These are phyloP conservation scores for Fulmarus glacialis DNA, from an alignment of 2,113 vertebrate species.

Conservation along the genomic window DNA sequence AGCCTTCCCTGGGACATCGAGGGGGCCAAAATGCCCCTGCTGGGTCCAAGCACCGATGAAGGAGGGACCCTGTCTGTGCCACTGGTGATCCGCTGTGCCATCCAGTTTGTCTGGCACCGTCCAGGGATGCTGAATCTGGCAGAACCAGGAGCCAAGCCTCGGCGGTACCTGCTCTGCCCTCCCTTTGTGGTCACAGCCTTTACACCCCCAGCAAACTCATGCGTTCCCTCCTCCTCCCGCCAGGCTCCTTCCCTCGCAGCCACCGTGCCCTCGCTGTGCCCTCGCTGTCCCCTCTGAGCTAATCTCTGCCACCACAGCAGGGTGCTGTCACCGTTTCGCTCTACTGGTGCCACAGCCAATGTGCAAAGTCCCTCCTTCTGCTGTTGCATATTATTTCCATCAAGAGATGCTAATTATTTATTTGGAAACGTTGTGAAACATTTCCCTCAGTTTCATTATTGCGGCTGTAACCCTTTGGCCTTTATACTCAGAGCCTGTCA, in stretches of 20 bases:
- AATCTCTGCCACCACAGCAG: not conserved
- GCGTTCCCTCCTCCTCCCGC: fast-evolving
- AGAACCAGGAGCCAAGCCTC: not conserved
- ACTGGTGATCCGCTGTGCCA: fast-evolving
- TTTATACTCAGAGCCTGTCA: not conserved
- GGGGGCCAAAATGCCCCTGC: not conserved
- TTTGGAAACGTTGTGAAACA: not conserved
- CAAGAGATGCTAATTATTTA: not conserved
- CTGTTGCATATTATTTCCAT: not conserved
- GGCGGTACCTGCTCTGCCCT: fast-evolving
- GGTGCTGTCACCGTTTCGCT: not conserved
- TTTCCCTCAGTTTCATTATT: not conserved
- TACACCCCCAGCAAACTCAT: not conserved
- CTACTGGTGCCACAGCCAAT: not conserved
- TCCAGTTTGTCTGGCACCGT: not conserved
- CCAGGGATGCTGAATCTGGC: not conserved
- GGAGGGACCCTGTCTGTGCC: not conserved
- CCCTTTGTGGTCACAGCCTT: not conserved
- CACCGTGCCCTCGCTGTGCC: fast-evolving
- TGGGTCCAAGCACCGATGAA: not conserved
- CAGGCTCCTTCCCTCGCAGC: not conserved
- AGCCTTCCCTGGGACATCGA: fast-evolving
- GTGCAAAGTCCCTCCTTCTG: not conserved
- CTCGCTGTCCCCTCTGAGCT: not conserved
- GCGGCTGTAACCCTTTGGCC: not conserved